Evolutionary conservation across 2,113 vertebrate species (phyloP), one percentile per base, ranked within the genome.

Genomic region (Mola mola): DNA sequence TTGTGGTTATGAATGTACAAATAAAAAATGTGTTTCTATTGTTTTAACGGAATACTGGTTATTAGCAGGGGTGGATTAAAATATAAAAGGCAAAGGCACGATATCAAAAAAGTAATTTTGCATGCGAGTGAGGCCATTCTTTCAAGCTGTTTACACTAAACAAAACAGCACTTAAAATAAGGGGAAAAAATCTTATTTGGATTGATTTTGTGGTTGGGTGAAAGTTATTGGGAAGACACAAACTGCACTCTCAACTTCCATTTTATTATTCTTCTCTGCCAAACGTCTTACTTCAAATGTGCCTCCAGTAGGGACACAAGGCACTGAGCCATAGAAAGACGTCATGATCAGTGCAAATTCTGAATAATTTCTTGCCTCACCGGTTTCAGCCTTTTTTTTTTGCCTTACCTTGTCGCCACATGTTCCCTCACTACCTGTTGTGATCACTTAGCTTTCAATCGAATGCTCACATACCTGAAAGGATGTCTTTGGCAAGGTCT

Each of bases 321-420:
- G 75, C 88, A 90, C 92, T 79, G 87, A 90, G 90, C 60, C 66
- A 51, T 84, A 89, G 55, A 67, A 87, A 66, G 80, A 91, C 86
- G 84, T 87, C 58, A 67, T 65, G 81, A 94, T 92, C 91, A 90
- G 93, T 88, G 91, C 61, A 81, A 83, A 85, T 63, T 72, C 82
- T 66, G 89, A 78, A 75, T 90, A 83, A 83, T 85, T 90, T 91
- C 24, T 34, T 75, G 37, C 86, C 87, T 79, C 59, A 74, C 49
- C 85, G 89, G 49, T 65, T 83, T 71, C 29, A 48, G 77, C 51
- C 62, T 90, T 91, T 91, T 87, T 68, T 65, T 21, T 61, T 73
- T 52, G 73, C 84, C 71, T 66, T 82, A 88, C 59, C 63, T 71
- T 67, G 72, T 42, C 75, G 67, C 77, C 66, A 78, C 82, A 82